phyloP scores from a whole-genome alignment of 2,888 invertebrate species.

The Perithous albicinctus region DNA sequence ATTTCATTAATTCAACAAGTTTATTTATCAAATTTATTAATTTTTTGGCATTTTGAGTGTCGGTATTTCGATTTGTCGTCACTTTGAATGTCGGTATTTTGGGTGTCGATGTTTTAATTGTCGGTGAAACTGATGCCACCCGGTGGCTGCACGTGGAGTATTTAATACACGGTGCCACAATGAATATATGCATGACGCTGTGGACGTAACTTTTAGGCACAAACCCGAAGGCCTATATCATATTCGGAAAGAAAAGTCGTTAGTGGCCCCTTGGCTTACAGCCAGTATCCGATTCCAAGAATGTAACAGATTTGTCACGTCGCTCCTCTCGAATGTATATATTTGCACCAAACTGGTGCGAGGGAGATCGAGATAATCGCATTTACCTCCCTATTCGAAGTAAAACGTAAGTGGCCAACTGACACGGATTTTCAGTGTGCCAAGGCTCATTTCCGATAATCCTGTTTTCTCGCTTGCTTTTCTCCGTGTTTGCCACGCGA shows the following conservation, averaged over 20 bases:
- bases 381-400: conserved; percentile 77
- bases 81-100: too few species aligned
- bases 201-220: conserved; percentile 54
- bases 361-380: conserved; percentile 76
- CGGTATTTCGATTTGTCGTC: too few species aligned
- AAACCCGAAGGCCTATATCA: conserved; percentile 68
- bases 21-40: too few species aligned
- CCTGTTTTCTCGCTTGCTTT: conserved; percentile 67
- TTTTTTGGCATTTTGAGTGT: too few species aligned
- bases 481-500: conserved; percentile 46
- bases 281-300: conserved; percentile 82
- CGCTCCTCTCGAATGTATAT: conserved; percentile 56
- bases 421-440: conserved; percentile 80
- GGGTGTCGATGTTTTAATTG: too few species aligned
- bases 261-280: conserved; percentile 77
- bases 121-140: too few species aligned
- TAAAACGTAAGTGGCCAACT: conserved; percentile 77
- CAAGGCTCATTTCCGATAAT: conserved; percentile 80
- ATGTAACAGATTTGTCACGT: conserved; percentile 82
- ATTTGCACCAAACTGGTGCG: conserved; percentile 25
- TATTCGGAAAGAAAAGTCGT: conserved; percentile 81
- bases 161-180: background rate
- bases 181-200: conserved; percentile 31
- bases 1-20: too few species aligned
- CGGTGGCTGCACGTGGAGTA: background rate